Base-by-base conservation (phyloP, 2,113 vertebrate genomes). In the Corythoichthys haematopterus region DNA sequence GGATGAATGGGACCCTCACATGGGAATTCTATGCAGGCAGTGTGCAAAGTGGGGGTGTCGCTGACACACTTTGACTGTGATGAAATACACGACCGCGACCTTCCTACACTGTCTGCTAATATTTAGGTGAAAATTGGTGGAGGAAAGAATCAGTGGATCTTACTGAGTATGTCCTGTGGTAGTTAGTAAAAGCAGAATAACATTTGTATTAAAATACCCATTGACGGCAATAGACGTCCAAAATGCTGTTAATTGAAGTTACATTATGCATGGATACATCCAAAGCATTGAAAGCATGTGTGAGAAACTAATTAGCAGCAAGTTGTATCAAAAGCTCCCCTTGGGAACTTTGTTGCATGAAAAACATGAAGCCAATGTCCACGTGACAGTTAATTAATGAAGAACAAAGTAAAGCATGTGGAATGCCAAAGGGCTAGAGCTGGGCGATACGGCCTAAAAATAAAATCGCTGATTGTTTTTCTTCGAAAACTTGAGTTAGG, bases 301-400 rank as follows among this genome's bases (percentile, higher is more conserved):
- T 12, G 10, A 67, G 2, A 45, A 80, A 43, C 36, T 16, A 65
- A 60, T 40, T 67, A 46, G 20, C 36, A 16, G 1, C 20, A 55
- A 33, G 8, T 68, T 66, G 2, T 14, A 48, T n/a, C 9, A 38
- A 38, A 47, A 14, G 12, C 43, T 33, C 4, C 10, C 47, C 60
- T 47, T 47, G 45, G 46, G 37, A 52, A 6, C 6, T 28, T 43
- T 36, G 35, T n/a, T 60, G 15, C 28, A 12, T 16, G n/a, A 10
- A 38, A 62, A 57, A 68, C 33, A 52, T n/a, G 7, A 50, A 1
- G 28, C 46, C 36, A 9, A 61, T 12, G 37, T 46, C 63, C 58
- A 67, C 38, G 38, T 74, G 70, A 76, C 65, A 68, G 28, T 70
- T 79, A 69, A 76, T 82, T 62, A 76, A 57, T 14, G 50, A 71